Percentiles rank a stretch among this genome's conserved stretches.
Conservation (phyloP, 2,113 vertebrate species). For the Microtus montanus region DNA sequence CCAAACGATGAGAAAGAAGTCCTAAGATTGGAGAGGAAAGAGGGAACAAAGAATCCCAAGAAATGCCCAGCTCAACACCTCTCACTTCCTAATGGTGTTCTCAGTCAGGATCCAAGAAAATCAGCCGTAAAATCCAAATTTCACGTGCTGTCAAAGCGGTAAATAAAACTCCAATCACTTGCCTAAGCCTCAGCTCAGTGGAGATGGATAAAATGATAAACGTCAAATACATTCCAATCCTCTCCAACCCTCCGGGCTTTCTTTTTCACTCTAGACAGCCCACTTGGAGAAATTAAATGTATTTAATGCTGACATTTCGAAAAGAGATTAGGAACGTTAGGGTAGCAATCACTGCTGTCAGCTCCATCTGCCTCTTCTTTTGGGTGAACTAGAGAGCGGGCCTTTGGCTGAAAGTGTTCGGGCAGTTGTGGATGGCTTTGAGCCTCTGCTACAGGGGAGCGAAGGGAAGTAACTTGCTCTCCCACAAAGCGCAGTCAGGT, state of each 20-base stretch:
- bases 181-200: neutral
- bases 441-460: neutral
- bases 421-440: neutral
- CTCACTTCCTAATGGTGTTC: neutral
- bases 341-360: neutral
- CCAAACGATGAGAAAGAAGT: neutral
- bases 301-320: slow-evolving; percentile 10
- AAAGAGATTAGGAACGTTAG: neutral
- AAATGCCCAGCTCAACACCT: neutral
- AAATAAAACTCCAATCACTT: neutral
- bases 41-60: neutral
- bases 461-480: neutral
- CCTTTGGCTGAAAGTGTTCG: neutral
- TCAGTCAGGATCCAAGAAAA: slow-evolving; percentile 22
- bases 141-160: neutral
- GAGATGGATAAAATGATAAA: neutral
- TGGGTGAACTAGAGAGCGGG: neutral
- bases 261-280: neutral
- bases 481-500: neutral
- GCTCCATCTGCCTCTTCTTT: neutral
- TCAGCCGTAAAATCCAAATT: neutral
- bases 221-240: neutral
- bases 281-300: neutral
- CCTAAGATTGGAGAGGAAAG: neutral
- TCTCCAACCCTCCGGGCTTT: neutral